Evolutionary conservation across 2,797 vertebrate genomes (phyloP).

Genomic region (Spizella passerina): DNA sequence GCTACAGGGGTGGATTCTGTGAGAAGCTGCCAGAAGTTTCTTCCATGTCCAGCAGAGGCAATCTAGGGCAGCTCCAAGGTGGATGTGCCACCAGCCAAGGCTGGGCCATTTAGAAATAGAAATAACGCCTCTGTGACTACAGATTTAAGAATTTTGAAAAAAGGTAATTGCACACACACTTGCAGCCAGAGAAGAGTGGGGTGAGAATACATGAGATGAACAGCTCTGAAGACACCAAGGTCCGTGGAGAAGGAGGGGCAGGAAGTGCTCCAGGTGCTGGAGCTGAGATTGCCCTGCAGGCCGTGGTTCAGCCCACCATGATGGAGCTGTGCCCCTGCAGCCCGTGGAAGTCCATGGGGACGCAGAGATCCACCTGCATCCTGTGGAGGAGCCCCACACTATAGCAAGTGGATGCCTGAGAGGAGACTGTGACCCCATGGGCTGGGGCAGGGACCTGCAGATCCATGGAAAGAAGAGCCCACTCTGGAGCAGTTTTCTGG

Average conservation of each 20-base stretch:
- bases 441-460: background rate
- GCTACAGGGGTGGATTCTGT: background rate
- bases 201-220: background rate
- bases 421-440: accelerated
- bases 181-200: background rate
- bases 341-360: accelerated
- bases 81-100: accelerated
- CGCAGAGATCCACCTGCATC: background rate
- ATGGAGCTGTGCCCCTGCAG: too few species aligned
- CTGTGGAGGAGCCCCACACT: accelerated
- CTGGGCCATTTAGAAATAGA: background rate
- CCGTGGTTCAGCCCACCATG: accelerated
- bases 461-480: background rate
- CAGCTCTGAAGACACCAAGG: too few species aligned
- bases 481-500: background rate
- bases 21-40: background rate
- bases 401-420: background rate
- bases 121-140: background rate
- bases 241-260: background rate
- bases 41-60: background rate
- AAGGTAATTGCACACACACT: background rate
- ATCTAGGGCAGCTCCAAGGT: background rate
- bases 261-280: accelerated
- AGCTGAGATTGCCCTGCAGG: background rate
- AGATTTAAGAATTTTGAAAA: background rate